Evolutionary conservation across 2,113 vertebrate species (phyloP).

Genomic region (Campylomormyrus tamandua): DNA sequence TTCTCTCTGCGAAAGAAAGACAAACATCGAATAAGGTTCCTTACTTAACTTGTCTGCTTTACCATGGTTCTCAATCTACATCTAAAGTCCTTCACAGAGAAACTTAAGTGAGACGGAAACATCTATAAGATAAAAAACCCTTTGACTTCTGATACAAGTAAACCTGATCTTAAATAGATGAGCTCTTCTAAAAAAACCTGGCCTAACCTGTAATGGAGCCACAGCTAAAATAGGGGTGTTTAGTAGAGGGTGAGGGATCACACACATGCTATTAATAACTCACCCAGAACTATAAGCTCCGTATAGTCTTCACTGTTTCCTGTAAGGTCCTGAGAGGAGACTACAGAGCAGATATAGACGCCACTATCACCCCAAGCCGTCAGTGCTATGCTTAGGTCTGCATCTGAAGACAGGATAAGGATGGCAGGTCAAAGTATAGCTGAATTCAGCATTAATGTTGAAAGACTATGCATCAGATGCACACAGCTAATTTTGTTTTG

Average conservation of each 20-base stretch:
- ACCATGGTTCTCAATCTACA: neutral
- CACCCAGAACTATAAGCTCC: slow-evolving; percentile 79
- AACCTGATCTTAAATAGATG: neutral
- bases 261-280: slow-evolving; percentile 37
- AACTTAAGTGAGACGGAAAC: neutral
- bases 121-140: neutral
- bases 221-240: neutral
- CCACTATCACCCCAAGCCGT: slow-evolving; percentile 84
- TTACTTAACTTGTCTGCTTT: neutral
- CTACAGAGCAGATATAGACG: slow-evolving; percentile 72
- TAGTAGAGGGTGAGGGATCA: neutral
- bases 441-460: neutral
- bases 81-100: neutral
- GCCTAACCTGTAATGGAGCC: neutral
- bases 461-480: neutral
- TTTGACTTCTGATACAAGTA: neutral
- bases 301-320: slow-evolving; percentile 75
- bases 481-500: neutral
- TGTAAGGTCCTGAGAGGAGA: slow-evolving; percentile 64
- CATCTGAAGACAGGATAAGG: slow-evolving; percentile 50
- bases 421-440: neutral
- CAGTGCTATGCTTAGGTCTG: slow-evolving; percentile 73
- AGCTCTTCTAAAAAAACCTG: neutral
- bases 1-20: slow-evolving; percentile 83
- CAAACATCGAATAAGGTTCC: slow-evolving; percentile 53